Base-by-base conservation (phyloP, 2,888 invertebrate species). In the Nephrotoma appendiculata region DNA sequence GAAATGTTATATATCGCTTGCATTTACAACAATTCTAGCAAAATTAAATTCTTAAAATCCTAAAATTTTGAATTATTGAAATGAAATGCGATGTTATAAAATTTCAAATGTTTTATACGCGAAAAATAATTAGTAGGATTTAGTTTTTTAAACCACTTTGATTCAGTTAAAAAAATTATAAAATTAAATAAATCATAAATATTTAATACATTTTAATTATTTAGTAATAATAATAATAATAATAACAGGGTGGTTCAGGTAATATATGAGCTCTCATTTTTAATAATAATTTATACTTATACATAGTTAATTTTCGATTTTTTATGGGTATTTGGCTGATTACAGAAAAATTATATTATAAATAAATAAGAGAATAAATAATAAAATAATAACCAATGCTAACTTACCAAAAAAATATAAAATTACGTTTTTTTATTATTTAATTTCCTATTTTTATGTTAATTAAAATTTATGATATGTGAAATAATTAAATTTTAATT, bases 191-290 rank as follows among this genome's bases (percentile, higher is more conserved):
- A 84, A 84, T 43, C n/a, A 42, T 84, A 84, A 42, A 42, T 42
- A 84, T 4, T 31, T 31, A 9, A 31, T 31, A 31, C 5, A 15
- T 52, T 52, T 52, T 71, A 71, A 2, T 71, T 31, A 9, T 71
- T 71, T 71, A 31, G 31, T 71, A 71, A 48, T 42, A 84, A 84
- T n/a, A n/a, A 84, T 84, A 84, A 41, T 83, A 83, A 84, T 84
- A 42, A 42, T 84, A 84, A 84, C 41, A 84, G 41, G 43, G 84
- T 84, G 84, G 84, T 84, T 84, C 84, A 84, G 84, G 84, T 84
- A 84, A 84, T 84, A 84, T 84, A 84, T 84, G 84, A 84, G 84
- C 84, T 84, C 84, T 84, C 84, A 84, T 84, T 84, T 84, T 84
- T 84, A 84, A 84, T 84, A 84, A 71, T 71, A 71, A 71, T 71